Evolutionary conservation across 2,888 invertebrate genomes (phyloP), one percentile per base, ranked within the genome.

Genomic region (Achlya flavicornis): DNA sequence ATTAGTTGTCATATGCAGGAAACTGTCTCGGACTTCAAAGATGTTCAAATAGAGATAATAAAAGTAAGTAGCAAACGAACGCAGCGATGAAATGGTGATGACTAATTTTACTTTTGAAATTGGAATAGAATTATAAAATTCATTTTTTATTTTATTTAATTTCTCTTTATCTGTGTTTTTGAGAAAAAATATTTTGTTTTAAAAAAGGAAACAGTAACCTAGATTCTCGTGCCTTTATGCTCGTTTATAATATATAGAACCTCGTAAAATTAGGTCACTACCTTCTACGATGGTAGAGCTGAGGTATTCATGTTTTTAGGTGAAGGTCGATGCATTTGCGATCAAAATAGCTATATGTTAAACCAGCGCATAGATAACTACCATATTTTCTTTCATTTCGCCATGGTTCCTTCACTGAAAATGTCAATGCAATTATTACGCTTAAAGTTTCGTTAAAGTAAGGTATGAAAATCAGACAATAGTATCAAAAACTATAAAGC

Each of bases 301-400:
- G 53, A 41, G 69, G 65, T 65, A 69, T 67, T 67, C 65, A 64
- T 64, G 66, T 69, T 71, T 71, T 65, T 68, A 73, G 77, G 77
- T 77, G 68, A 80, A 80, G 78, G 77, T 62, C 67, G 61, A n/a
- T 72, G 74, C 75, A 75, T 70, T 69, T 61, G 60, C 57, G 58
- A 59, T 53, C 63, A 60, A 38, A 63, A 63, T 59, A 19, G 46
- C 53, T 12, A 53, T 53, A 26, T 61, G n/a, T 14, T 10, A 19
- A 53, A 53, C 53, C 7, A 53, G 53, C 2, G 53, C 53, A 53
- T 8, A 53, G 53, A 10, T 53, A 2, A 53, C 1, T 10, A 53
- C 7, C 7, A 19, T n/a, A 14, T n/a, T n/a, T 46, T n/a, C 19
- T 16, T 16, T 16, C 4, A 16, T 16, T 48, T 7, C 8, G 4